A percentile compares a stretch with the other conserved stretches of the same genome.
These are phyloP conservation scores for Asarcornis scutulata DNA, from an alignment of 2,113 vertebrate genomes.

Conservation along the genomic window DNA sequence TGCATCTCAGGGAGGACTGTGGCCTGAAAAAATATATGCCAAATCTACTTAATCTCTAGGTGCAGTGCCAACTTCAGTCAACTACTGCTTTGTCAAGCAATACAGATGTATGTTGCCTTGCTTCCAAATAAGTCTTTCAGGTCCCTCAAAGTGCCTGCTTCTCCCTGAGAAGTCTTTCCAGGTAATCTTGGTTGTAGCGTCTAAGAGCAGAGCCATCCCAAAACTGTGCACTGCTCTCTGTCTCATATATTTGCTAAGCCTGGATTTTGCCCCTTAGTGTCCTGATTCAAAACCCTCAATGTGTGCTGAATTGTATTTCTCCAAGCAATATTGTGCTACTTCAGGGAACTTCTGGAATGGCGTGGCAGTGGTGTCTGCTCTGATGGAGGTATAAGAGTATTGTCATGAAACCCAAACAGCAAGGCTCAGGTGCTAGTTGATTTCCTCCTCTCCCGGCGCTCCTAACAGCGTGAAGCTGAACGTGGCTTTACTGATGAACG, in stretches of 20 bases:
- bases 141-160: background rate
- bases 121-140: background rate
- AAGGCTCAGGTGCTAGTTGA: background rate
- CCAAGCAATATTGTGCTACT: background rate
- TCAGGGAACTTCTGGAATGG: background rate
- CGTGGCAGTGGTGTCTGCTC: background rate
- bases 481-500: background rate
- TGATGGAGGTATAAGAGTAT: background rate
- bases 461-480: background rate
- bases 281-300: background rate
- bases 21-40: background rate
- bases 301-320: background rate
- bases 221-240: background rate
- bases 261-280: background rate
- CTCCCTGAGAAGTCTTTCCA: background rate
- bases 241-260: background rate
- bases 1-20: background rate
- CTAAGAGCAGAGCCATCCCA: background rate
- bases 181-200: background rate
- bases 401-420: background rate
- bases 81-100: background rate
- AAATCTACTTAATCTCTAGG: background rate
- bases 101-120: background rate
- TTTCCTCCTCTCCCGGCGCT: background rate
- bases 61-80: background rate